Evolutionary conservation across 2,797 vertebrate genomes (phyloP), one percentile per base, ranked within the genome.

Genomic region (Alauda arvensis): DNA sequence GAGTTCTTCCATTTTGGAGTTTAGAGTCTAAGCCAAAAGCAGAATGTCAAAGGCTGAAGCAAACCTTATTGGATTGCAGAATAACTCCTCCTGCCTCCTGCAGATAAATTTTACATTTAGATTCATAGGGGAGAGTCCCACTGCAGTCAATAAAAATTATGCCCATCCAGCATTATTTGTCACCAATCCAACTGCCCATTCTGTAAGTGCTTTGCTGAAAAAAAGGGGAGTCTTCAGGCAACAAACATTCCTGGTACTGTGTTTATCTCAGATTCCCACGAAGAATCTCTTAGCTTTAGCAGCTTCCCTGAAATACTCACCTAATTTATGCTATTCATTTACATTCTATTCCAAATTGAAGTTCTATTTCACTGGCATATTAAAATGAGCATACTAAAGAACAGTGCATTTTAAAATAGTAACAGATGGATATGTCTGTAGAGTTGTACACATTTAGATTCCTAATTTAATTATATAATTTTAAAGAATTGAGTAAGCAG

Each of bases 81-180:
- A 67, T 83, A 89, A 87, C 70, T 88, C 77, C 85, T 88, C 61
- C 91, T 94, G 90, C 57, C 63, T 90, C 80, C 88, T 87, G 75
- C 70, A 91, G 93, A 93, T 89, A 92, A 92, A 89, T 93, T 91
- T 93, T 91, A 90, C 83, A 78, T 95, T 91, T 92, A 76, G 61
- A 85, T 87, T 37, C 52, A 40, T 21, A 83, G 67, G 39, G 59
- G 57, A 10, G 31, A 88, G 57, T 91, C 60, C 74, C 68, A 74
- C 74, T 81, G 75, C 82, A 90, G 82, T 85, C 83, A 88, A 90
- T 90, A 88, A 93, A 83, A 93, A 87, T 55, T 91, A 56, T 68
- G 70, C 67, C 76, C 57, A 78, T 57, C 40, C 79, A 85, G 48
- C 0, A 0, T 55, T 86, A 89, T 81, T 87, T 74, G 46, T 65